Percentiles rank a stretch among this genome's conserved stretches.
Conservation (phyloP, 37 sponge, comb jelly and placozoan species). For the Hormiphora californensis region DNA sequence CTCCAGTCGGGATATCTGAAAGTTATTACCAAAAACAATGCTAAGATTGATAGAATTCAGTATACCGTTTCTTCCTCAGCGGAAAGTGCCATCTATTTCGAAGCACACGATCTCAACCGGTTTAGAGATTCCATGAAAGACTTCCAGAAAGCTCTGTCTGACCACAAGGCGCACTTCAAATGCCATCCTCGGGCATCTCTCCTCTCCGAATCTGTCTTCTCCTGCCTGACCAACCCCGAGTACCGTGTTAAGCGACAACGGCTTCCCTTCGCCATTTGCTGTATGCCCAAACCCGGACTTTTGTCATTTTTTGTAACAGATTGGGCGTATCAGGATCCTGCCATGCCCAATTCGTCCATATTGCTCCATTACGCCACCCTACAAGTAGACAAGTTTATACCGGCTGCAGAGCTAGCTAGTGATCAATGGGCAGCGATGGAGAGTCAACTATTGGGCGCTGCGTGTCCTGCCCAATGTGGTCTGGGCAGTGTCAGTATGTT, state of each 20-base stretch:
- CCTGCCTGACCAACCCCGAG: neutral
- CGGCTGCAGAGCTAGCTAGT: neutral
- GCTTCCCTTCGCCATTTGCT: constrained; percentile 24
- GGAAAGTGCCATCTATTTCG: neutral
- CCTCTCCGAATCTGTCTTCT: neutral
- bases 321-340: constrained; percentile 4
- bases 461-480: neutral
- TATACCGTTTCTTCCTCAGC: neutral
- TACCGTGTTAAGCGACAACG: neutral
- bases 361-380: constrained; percentile 2
- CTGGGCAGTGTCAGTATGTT: constrained; percentile 30
- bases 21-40: neutral
- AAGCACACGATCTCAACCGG: neutral
- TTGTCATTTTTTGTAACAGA: constrained; percentile 20
- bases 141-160: neutral
- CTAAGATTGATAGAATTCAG: neutral
- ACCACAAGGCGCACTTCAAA: neutral
- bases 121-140: neutral
- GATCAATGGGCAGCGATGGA: neutral
- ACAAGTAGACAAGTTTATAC: neutral
- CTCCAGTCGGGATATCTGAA: neutral
- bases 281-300: neutral
- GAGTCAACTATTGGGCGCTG: neutral
- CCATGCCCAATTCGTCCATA: neutral
- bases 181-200: neutral